Evolutionary conservation across 37 sponge, comb jelly and placozoan species (phyloP).

Genomic region (Mnemiopsis leidyi): DNA sequence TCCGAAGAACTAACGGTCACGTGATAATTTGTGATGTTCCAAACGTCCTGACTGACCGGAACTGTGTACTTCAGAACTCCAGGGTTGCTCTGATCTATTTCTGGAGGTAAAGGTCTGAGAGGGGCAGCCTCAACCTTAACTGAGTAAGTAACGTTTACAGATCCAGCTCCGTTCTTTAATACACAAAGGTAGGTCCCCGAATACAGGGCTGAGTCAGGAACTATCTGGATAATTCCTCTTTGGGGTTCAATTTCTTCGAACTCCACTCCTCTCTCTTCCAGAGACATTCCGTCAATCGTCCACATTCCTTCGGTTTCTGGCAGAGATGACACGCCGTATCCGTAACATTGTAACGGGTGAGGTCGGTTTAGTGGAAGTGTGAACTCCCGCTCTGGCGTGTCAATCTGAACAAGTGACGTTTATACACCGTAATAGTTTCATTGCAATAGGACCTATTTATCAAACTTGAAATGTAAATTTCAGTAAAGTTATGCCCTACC

Average conservation of each 20-base stretch:
- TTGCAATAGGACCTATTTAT: too few species aligned
- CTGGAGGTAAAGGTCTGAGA: not conserved
- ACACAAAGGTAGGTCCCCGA: not conserved
- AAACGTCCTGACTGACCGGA: not conserved
- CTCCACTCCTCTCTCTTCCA: not conserved
- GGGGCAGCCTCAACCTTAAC: not conserved
- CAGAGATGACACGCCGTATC: not conserved
- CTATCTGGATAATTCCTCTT: not conserved
- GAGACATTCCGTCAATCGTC: not conserved
- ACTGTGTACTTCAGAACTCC: not conserved
- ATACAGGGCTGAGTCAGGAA: not conserved
- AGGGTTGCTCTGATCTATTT: not conserved
- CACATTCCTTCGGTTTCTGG: not conserved
- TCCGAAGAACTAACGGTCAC: not conserved
- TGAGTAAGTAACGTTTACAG: not conserved
- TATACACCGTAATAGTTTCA: not conserved
- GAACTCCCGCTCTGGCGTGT: not conserved
- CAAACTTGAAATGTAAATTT: too few species aligned
- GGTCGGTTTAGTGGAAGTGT: not conserved
- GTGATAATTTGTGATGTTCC: not conserved
- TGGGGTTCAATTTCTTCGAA: not conserved
- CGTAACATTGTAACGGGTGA: not conserved
- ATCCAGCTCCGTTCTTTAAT: not conserved
- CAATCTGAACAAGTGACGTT: not conserved
- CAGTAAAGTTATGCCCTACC: too few species aligned